Conservation (phyloP, 1,140 invertebrate species). For the Thaumetopoea pityocampa region DNA sequence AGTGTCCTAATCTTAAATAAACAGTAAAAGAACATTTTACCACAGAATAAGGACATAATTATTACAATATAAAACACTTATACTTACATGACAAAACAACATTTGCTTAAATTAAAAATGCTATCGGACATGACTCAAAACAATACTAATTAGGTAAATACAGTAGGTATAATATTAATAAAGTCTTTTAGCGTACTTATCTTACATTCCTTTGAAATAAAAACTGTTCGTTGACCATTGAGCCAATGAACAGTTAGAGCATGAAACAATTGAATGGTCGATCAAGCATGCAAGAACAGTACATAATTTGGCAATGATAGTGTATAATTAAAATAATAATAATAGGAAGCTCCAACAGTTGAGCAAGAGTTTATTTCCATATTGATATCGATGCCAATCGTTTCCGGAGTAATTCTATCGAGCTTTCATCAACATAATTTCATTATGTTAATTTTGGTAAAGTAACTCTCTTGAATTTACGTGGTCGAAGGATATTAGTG, state of each 20-base stretch:
- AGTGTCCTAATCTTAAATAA: conserved; percentile 33
- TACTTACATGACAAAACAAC: background rate
- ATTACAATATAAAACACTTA: no score
- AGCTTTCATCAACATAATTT: background rate
- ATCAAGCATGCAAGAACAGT: conserved; percentile 16
- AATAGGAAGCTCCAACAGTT: conserved; percentile 55
- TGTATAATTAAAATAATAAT: conserved; percentile 21
- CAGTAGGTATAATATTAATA: no score
- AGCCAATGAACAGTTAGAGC: conserved; percentile 5
- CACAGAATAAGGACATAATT: no score
- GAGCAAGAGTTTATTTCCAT: conserved; percentile 43
- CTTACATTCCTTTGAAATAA: conserved; percentile 9
- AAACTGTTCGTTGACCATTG: conserved; percentile 11
- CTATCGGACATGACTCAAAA: conserved; percentile 5
- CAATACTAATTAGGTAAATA: conserved; percentile 6
- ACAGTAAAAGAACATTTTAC: conserved; percentile 22
- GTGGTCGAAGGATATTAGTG: no score
- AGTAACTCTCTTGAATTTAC: no score
- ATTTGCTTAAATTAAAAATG: conserved; percentile 7
- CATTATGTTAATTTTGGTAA: no score
- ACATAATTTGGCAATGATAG: conserved; percentile 39
- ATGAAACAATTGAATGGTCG: no score
- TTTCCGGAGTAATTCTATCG: background rate
- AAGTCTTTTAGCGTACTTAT: conserved; percentile 3
- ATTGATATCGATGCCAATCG: conserved; percentile 23